Evolutionary conservation across 2,888 invertebrate species (phyloP), one percentile per base, ranked within the genome.

Genomic region (Ornithoptera alexandrae): DNA sequence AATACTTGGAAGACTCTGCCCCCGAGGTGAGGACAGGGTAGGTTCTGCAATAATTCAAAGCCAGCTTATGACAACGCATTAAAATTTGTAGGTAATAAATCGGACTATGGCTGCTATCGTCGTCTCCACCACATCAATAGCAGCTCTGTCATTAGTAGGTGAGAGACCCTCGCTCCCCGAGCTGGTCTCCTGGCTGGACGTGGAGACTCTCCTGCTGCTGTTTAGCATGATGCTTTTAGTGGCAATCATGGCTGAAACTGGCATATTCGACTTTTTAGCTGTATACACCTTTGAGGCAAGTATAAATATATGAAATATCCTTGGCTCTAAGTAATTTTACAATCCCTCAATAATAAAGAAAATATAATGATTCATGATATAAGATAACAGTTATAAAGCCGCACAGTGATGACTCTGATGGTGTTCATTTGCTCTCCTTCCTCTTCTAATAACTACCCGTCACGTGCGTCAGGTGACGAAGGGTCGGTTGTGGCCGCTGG

Each of bases 161-260:
- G 95, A 96, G 90, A 93, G 97, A 67, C 98, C 98, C 0, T 94
- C 95, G 0, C 94, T 97, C 82, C 91, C 93, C 0, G 96, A 96
- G 85, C 93, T 98, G 62, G 94, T 98, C 7, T 95, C 96, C 8
- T 98, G 98, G 98, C 94, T 98, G 78, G 97, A 98, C 77, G 93
- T 96, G 77, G 97, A 97, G 79, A 96, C 97, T 0, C 83, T 97
- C 5, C 92, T 97, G 18, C 84, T 97, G 36, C 92, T 97, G 0
- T 97, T 97, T 85, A 96, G 97, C 64, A 98, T 98, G 98, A 98
- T 98, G 98, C 94, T 97, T 5, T 89, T 98, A 4, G 97, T 98
- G 0, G 95, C 97, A 0, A 95, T 98, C 64, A 90, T 98, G 68
- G 96, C 97, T 0, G 97, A 98, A 82, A 98, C 98, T 0, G 98